Conservation (phyloP, 2,888 invertebrate species). For the Apamea monoglypha region DNA sequence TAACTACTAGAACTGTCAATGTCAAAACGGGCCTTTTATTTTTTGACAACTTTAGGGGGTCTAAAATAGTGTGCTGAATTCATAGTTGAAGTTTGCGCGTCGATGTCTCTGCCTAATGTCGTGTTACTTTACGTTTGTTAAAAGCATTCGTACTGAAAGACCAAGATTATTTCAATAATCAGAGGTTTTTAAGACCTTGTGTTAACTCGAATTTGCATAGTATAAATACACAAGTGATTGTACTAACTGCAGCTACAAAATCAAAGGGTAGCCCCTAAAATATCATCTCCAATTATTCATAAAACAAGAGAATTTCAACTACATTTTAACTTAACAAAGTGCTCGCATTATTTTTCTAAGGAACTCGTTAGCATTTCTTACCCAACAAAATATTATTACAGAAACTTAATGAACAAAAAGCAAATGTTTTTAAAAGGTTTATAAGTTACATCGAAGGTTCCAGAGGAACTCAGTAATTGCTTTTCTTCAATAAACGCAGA, state of each 20-base stretch:
- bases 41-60: no score
- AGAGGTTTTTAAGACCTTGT: not conserved
- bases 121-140: not conserved
- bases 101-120: not conserved
- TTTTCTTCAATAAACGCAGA: conserved; percentile 55
- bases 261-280: conserved; percentile 1
- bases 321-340: conserved; percentile 7
- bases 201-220: not conserved
- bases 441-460: conserved; percentile 36
- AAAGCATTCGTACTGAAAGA: not conserved
- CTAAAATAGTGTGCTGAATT: no score
- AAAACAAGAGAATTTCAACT: conserved; percentile 10
- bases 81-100: no score
- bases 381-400: conserved; percentile 30
- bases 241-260: not conserved
- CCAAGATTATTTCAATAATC: not conserved
- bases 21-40: no score
- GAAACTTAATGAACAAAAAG: conserved; percentile 41
- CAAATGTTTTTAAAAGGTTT: conserved; percentile 44
- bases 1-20: no score
- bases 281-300: not conserved
- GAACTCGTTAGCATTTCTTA: conserved; percentile 16
- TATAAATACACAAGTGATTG: not conserved
- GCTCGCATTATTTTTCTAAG: conserved; percentile 2
- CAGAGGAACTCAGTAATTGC: conserved; percentile 47